Percentiles rank a stretch among this genome's conserved stretches.
Evolutionary conservation across 1,140 invertebrate genomes (phyloP).

Genomic region (Triops longicaudatus): DNA sequence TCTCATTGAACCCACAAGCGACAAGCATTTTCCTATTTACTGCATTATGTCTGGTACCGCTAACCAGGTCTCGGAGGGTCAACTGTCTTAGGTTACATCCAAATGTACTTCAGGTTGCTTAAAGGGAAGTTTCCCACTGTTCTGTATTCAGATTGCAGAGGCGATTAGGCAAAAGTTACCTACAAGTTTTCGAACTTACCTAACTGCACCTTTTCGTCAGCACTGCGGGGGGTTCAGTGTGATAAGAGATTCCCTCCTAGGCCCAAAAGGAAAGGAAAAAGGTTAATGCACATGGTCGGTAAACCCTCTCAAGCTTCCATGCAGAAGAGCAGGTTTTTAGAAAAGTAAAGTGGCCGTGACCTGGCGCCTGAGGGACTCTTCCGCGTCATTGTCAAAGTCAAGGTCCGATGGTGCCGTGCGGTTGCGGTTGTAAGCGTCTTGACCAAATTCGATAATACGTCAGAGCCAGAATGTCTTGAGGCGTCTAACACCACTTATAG

Average conservation of each 20-base stretch:
- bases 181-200: too few relatives aligned
- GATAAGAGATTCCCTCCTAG: not conserved
- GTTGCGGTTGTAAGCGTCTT: not conserved
- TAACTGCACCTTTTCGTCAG: not conserved
- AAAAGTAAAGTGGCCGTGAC: conserved; percentile 14
- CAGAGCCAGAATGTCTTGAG: not conserved
- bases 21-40: too few relatives aligned
- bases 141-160: not conserved
- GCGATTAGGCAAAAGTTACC: not conserved
- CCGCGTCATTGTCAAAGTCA: conserved; percentile 2
- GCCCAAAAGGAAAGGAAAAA: not conserved
- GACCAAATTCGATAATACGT: not conserved
- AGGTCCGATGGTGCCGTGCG: not conserved
- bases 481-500: not conserved
- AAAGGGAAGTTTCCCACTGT: not conserved
- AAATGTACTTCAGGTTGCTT: not conserved
- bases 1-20: too few relatives aligned
- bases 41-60: not conserved
- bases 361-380: not conserved
- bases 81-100: not conserved
- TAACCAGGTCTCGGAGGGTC: not conserved
- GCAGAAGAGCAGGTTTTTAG: not conserved
- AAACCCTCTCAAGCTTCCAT: not conserved
- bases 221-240: not conserved
- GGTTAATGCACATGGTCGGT: not conserved